Conservation (phyloP, 2,797 vertebrate genomes). For the Danio tinwini region DNA sequence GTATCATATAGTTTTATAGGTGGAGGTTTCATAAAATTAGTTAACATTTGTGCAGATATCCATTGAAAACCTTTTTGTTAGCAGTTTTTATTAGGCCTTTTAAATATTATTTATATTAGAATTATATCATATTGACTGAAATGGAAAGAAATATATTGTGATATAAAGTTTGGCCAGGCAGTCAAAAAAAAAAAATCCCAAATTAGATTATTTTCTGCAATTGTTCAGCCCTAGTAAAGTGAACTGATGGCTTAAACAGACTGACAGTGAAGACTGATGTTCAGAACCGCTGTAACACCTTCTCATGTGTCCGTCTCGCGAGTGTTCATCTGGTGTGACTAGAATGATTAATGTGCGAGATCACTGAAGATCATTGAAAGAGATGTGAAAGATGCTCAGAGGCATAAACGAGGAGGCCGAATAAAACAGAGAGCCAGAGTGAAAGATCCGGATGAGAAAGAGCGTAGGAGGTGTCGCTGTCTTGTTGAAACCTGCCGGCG, state of each 20-base stretch:
- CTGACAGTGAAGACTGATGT: neutral
- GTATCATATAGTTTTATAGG: too few relatives aligned
- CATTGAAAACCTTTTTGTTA: too few relatives aligned
- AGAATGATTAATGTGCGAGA: conserved; percentile 26
- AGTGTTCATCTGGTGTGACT: neutral
- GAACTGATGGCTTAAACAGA: neutral
- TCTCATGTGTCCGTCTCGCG: neutral
- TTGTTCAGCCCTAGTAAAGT: too few relatives aligned
- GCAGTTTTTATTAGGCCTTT: too few relatives aligned
- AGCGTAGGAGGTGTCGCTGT: conserved; percentile 30
- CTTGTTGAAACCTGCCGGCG: conserved; percentile 24
- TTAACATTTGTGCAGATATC: too few relatives aligned
- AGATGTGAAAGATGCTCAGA: neutral
- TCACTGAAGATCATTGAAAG: neutral
- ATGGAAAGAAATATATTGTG: too few relatives aligned
- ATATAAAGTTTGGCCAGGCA: too few relatives aligned
- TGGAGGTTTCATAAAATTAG: too few relatives aligned
- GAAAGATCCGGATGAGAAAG: conserved; percentile 15
- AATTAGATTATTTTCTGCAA: too few relatives aligned
- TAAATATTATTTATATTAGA: too few relatives aligned
- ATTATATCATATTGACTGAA: too few relatives aligned
- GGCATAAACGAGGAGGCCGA: neutral
- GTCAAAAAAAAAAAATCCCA: too few relatives aligned
- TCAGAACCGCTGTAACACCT: neutral
- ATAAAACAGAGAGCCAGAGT: conserved; percentile 16